These are phyloP conservation scores for Rostratula benghalensis DNA, from an alignment of 2,113 vertebrate genomes.

Conservation along the genomic window DNA sequence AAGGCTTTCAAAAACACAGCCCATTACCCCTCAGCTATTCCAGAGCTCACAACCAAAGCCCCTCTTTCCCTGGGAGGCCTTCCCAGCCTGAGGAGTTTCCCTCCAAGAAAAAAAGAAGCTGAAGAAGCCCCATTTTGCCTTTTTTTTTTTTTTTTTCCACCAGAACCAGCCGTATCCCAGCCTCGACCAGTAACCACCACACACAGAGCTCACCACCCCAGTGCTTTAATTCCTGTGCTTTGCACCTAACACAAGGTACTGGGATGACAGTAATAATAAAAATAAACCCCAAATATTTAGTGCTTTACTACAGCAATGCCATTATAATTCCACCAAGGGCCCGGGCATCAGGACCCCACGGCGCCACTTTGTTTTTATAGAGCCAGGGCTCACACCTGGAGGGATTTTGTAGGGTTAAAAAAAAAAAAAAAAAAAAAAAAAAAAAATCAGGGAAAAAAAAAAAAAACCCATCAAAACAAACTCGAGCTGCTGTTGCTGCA, in stretches of 20 bases:
- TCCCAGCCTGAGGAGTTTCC: rapidly evolving
- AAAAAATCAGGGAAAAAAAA: neutral
- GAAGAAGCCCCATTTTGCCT: neutral
- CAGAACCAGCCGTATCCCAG: rapidly evolving
- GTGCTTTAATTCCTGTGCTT: rapidly evolving
- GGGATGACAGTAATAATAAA: neutral
- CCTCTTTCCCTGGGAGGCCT: neutral
- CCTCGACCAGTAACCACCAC: rapidly evolving
- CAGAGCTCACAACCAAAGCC: neutral
- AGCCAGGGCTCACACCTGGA: neutral
- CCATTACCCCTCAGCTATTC: neutral
- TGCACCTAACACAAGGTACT: neutral
- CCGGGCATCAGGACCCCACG: neutral
- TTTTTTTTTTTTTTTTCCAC: no score
- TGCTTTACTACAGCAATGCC: no score
- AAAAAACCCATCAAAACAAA: neutral
- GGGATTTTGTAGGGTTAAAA: neutral
- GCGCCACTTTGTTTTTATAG: no score
- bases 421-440: neutral
- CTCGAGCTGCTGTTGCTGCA: rapidly evolving
- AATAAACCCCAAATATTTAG: neutral
- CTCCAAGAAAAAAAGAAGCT: rapidly evolving
- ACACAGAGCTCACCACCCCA: no score
- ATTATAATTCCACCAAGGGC: neutral
- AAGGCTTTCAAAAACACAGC: neutral